These are phyloP conservation scores for Myiopsitta monachus DNA, from an alignment of 2,113 vertebrate genomes.

Conservation along the genomic window DNA sequence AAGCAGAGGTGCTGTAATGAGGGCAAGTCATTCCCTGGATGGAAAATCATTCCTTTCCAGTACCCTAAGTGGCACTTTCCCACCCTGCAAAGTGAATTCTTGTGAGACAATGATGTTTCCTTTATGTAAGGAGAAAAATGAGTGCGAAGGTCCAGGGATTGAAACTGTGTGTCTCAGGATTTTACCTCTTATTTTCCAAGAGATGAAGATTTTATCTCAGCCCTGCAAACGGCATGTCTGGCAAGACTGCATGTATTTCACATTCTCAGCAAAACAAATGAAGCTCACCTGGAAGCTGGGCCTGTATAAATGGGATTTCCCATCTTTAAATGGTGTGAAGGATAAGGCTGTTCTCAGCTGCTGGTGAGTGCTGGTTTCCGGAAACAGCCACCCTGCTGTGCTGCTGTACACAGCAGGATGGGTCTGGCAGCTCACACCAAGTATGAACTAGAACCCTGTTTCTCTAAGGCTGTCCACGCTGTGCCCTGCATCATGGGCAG, in stretches of 20 bases:
- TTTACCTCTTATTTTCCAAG: not conserved
- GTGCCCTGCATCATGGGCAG: not conserved
- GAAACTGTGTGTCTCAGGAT: not conserved
- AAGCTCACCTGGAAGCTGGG: not conserved
- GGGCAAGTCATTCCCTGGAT: not conserved
- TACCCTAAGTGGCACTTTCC: not conserved
- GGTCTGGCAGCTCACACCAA: accelerated
- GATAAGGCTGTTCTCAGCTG: not conserved
- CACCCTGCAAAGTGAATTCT: not conserved
- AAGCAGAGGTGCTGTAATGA: not conserved
- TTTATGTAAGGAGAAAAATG: not conserved
- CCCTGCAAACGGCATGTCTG: not conserved
- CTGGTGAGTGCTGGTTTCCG: not conserved
- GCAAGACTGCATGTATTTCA: not conserved
- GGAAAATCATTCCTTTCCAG: not conserved
- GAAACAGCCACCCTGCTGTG: not conserved
- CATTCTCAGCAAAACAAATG: not conserved
- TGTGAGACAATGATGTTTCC: not conserved
- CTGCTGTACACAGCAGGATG: no score
- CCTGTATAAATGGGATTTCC: not conserved
- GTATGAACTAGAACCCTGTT: not conserved
- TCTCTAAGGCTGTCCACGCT: not conserved
- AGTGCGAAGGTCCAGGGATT: not conserved
- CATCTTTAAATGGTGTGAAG: not conserved
- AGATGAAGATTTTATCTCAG: not conserved